Evolutionary conservation across 2,797 vertebrate genomes (phyloP).

Genomic region (Chaetophractus vellerosus): DNA sequence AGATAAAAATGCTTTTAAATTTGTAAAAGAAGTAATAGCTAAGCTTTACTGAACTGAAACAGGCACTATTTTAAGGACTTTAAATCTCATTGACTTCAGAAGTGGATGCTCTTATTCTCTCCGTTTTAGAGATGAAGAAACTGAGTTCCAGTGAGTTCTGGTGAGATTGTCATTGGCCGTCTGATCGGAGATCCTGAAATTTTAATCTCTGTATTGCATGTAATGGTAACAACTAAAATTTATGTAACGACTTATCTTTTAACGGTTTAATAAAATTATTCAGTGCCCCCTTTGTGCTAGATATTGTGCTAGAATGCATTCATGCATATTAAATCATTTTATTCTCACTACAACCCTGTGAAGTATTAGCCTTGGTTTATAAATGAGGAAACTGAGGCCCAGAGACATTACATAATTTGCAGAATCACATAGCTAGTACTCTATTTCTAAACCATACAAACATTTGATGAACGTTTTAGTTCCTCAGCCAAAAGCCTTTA

Average conservation of each 20-base stretch:
- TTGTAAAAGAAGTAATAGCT: conserved; percentile 42
- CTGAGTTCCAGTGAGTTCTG: background rate
- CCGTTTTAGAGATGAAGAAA: conserved; percentile 57
- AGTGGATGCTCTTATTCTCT: background rate
- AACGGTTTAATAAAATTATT: conserved; percentile 1
- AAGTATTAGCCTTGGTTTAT: background rate
- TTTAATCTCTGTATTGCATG: background rate
- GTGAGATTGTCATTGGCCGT: background rate
- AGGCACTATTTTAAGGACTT: conserved; percentile 35
- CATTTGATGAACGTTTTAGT: background rate
- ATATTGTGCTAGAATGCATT: background rate
- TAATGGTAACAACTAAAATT: background rate
- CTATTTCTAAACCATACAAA: background rate
- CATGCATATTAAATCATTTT: background rate
- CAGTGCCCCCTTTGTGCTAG: background rate
- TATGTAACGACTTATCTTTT: background rate
- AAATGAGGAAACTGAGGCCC: background rate
- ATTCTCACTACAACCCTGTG: background rate
- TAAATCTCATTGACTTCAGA: conserved; percentile 64
- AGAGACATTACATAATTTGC: background rate
- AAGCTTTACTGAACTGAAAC: conserved; percentile 64
- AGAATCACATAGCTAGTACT: background rate
- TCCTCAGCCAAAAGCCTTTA: background rate
- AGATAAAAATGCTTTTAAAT: conserved; percentile 41
- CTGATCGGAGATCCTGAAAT: background rate